phyloP scores from a whole-genome alignment of 2,113 vertebrate species.

The Bolborhynchus lineola region DNA sequence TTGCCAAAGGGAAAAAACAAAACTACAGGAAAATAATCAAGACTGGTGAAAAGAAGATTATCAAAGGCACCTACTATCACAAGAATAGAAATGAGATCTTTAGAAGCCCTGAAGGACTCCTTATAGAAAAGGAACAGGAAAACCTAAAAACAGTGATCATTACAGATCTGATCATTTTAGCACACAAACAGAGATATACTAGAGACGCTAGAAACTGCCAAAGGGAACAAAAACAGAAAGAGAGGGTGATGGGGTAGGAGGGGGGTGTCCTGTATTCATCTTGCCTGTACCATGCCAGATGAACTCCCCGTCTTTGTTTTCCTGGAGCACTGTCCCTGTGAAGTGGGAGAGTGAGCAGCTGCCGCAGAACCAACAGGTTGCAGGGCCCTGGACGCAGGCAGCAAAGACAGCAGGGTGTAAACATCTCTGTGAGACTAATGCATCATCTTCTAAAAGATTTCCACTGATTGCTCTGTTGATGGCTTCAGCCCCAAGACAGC shows the following conservation, averaged over 20 bases:
- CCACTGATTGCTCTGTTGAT: accelerated
- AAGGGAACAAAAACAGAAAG: neutral
- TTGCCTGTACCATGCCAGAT: neutral
- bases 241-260: accelerated
- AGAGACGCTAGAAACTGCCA: neutral
- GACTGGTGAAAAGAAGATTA: conserved; percentile 16
- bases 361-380: no score
- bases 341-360: no score
- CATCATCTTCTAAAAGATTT: neutral
- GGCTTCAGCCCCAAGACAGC: neutral
- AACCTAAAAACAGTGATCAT: neutral
- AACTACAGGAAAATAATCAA: conserved; percentile 23
- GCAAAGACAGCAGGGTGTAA: neutral
- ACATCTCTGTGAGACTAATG: neutral
- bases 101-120: conserved; percentile 24
- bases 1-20: conserved; percentile 32
- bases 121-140: neutral
- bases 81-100: conserved; percentile 29
- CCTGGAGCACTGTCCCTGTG: no score
- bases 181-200: neutral
- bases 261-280: neutral
- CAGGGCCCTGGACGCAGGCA: no score
- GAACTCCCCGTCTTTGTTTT: accelerated
- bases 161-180: conserved; percentile 16
- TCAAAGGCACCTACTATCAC: conserved; percentile 37